Percentiles rank a stretch among this genome's conserved stretches.
Conservation (phyloP, 2,113 vertebrate species). For the Origma solitaria region DNA sequence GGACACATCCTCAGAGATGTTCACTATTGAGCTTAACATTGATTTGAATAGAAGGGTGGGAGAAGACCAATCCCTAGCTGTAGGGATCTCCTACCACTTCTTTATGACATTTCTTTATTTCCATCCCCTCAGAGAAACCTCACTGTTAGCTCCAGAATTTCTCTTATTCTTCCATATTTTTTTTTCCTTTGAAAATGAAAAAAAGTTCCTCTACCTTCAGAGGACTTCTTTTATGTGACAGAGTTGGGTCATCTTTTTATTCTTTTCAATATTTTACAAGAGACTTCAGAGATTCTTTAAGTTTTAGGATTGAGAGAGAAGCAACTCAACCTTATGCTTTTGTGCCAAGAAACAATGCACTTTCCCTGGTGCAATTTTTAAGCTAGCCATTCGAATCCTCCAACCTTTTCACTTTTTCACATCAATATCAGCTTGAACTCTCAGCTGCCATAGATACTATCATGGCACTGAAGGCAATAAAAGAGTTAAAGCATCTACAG, state of each 20-base stretch:
- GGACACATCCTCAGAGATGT: not conserved
- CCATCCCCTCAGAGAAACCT: not conserved
- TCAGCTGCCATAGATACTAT: not conserved
- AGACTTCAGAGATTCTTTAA: not conserved
- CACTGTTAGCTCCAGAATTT: not conserved
- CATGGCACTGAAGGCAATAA: not conserved
- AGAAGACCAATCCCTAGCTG: not conserved
- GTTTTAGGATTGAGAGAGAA: not conserved
- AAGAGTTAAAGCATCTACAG: not conserved
- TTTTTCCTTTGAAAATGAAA: not conserved
- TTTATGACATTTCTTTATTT: not conserved
- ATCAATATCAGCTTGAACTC: not conserved
- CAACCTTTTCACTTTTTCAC: conserved; percentile 24
- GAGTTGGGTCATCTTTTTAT: conserved; percentile 13
- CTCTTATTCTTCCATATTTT: not conserved
- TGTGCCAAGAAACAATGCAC: not conserved
- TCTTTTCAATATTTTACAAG: conserved; percentile 22
- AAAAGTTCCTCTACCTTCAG: not conserved
- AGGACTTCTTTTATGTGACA: not conserved
- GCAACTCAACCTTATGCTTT: not conserved
- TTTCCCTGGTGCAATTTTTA: conserved; percentile 22
- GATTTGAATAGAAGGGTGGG: not conserved
- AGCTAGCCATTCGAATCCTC: not conserved
- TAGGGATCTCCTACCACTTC: not conserved
- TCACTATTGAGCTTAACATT: not conserved